Evolutionary conservation across 2,113 vertebrate species (phyloP).

Genomic region (Otocyon megalotis): DNA sequence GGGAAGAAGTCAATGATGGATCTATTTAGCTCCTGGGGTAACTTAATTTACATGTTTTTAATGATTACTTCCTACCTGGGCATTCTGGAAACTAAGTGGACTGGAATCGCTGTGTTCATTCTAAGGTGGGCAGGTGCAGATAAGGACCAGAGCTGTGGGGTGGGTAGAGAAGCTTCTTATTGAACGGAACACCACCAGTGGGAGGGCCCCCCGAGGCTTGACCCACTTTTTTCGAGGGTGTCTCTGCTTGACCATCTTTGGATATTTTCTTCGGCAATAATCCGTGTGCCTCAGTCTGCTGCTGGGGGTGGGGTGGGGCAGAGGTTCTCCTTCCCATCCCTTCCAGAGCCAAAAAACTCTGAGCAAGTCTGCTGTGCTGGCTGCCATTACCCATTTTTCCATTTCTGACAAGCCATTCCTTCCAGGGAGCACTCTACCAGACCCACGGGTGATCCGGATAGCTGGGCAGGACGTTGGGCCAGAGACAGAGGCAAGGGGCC

Average conservation of each 20-base stretch:
- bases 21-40: slow-evolving; percentile 86
- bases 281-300: not conserved
- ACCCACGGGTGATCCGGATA: too few relatives aligned
- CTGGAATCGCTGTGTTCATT: slow-evolving; percentile 70
- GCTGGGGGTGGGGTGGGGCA: not conserved
- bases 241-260: accelerated
- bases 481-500: not conserved
- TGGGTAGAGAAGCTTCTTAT: accelerated
- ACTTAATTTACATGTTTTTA: slow-evolving; percentile 89
- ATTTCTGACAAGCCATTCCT: not conserved
- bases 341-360: not conserved
- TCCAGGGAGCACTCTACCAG: not conserved
- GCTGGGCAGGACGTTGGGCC: accelerated
- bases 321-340: accelerated
- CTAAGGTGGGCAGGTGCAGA: slow-evolving; percentile 67
- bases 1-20: slow-evolving; percentile 85
- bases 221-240: accelerated
- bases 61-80: slow-evolving; percentile 85
- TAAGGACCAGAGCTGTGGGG: not conserved
- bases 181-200: accelerated
- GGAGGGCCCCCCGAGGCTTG: not conserved
- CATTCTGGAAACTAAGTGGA: slow-evolving; percentile 80
- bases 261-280: accelerated
- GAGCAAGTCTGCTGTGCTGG: accelerated
- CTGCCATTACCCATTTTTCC: not conserved